phyloP scores from a whole-genome alignment of 1,140 invertebrate genomes.

The Drosophila teissieri region DNA sequence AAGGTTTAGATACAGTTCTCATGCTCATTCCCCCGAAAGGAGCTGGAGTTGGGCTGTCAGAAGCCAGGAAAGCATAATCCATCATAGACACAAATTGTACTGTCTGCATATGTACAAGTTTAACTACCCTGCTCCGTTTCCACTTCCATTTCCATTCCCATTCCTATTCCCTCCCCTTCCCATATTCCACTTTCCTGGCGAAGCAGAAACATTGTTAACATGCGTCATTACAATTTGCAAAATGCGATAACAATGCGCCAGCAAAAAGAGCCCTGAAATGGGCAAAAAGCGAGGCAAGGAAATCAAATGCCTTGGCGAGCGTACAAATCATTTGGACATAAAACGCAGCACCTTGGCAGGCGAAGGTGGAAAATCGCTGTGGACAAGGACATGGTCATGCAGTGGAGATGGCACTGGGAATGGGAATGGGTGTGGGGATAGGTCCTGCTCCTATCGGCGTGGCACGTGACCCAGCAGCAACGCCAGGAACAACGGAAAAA shows the following conservation, averaged over 20 bases:
- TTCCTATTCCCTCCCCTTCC: neutral
- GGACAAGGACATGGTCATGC: constrained; percentile 4
- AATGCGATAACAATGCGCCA: constrained; percentile 59
- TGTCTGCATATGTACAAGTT: constrained; percentile 46
- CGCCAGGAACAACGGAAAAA: constrained; percentile 7
- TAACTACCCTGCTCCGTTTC: constrained; percentile 27
- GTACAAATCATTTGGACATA: constrained; percentile 81
- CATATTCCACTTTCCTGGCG: constrained; percentile 7
- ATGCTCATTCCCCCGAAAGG: neutral
- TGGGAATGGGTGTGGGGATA: constrained; percentile 24
- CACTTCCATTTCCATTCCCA: constrained; percentile 4
- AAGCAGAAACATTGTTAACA: constrained; percentile 78
- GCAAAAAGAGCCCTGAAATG: constrained; percentile 32
- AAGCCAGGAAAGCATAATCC: constrained; percentile 75
- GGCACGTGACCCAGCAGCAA: constrained; percentile 57
- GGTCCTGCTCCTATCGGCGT: constrained; percentile 29
- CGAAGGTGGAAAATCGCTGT: constrained; percentile 10
- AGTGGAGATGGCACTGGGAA: neutral
- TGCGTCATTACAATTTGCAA: constrained; percentile 84
- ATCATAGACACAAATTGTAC: constrained; percentile 72
- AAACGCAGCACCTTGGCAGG: constrained; percentile 79
- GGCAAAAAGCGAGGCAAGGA: constrained; percentile 37
- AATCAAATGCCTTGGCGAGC: constrained; percentile 71
- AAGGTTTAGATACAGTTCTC: constrained; percentile 20
- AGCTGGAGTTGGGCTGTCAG: constrained; percentile 63